phyloP scores from a whole-genome alignment of 2,113 vertebrate genomes.

The Leptobrachium ailaonicum region DNA sequence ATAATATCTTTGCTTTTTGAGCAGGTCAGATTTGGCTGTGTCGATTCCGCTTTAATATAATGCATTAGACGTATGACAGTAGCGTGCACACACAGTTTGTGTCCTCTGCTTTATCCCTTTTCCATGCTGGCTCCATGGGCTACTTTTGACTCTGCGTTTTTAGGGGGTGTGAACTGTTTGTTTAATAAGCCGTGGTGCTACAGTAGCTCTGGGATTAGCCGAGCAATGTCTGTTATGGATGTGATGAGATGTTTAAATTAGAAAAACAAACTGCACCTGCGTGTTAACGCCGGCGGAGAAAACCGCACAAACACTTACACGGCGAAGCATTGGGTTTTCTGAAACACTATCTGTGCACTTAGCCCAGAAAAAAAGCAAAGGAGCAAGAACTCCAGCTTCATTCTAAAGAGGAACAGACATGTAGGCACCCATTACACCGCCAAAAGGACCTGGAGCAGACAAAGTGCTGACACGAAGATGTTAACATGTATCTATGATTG shows the following conservation, averaged over 20 bases:
- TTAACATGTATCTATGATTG: constrained; percentile 22
- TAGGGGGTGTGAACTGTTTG: constrained; percentile 28
- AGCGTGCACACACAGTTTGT: no score
- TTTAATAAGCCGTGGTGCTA: constrained; percentile 36
- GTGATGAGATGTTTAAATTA: constrained; percentile 56
- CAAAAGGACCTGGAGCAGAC: no score
- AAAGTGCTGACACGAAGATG: constrained; percentile 9
- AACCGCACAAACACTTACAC: no score
- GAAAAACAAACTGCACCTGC: constrained; percentile 47
- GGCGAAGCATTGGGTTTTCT: not conserved
- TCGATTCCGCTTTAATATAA: no score
- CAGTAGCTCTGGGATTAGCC: constrained; percentile 51
- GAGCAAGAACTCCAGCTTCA: no score
- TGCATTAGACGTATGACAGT: no score
- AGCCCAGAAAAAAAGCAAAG: not conserved
- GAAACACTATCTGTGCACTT: constrained; percentile 36
- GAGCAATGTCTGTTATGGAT: constrained; percentile 52
- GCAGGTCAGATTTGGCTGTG: no score
- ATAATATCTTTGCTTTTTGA: no score
- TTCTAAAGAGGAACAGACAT: no score
- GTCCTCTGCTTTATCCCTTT: not conserved
- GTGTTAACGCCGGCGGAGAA: constrained; percentile 1
- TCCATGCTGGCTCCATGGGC: not conserved
- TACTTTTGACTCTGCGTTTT: constrained; percentile 12
- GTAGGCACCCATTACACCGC: no score